Base-by-base conservation (phyloP, 2,888 invertebrate species). In the Amblyjoppa fuscipennis region DNA sequence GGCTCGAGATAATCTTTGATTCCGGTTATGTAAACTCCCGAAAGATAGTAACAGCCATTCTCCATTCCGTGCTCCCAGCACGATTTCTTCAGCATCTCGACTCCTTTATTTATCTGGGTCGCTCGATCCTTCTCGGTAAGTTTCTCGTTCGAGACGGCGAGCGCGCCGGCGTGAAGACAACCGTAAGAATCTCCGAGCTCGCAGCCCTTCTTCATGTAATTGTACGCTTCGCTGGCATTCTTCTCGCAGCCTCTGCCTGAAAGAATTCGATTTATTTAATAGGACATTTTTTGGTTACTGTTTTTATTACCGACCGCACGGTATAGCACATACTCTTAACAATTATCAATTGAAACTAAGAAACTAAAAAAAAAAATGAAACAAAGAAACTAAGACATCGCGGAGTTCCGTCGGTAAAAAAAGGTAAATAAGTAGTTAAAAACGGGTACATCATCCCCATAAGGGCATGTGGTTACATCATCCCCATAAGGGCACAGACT, bases 181-280 rank as follows among this genome's bases (percentile, higher is more conserved):
- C 97, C 96, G 76, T 96, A 96, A 0, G 96, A 94, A 87, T 97
- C 96, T 20, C 96, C 96, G 0, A 96, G 93, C 9, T 96, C 96
- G 93, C 99, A 99, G 0, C 97, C 98, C 92, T 96, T 97, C 81
- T 96, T 96, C 90, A 97, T 97, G 93, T 98, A 98, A 69, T 95
- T 94, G 88, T 96, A 95, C 0, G 97, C 97, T 83, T 93, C 86
- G 0, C 16, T 0, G 0, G 76, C 0, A 64, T 92, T 71, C 41
- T 86, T 74, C 45, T 89, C 68, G 53, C 91, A 91, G 3, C 90
- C 91, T 89, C 74, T 92, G 31, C 93, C 93, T 93, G 38, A 64
- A 82, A 59, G 75, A 3, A 68, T 34, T 34, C 16, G 20, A 69
- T 70, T 38, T 38, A 56, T 20, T 34, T 9, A 41, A 11, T 11